These are phyloP conservation scores for Phocoena phocoena DNA, from an alignment of 2,113 vertebrate species.

Conservation along the genomic window DNA sequence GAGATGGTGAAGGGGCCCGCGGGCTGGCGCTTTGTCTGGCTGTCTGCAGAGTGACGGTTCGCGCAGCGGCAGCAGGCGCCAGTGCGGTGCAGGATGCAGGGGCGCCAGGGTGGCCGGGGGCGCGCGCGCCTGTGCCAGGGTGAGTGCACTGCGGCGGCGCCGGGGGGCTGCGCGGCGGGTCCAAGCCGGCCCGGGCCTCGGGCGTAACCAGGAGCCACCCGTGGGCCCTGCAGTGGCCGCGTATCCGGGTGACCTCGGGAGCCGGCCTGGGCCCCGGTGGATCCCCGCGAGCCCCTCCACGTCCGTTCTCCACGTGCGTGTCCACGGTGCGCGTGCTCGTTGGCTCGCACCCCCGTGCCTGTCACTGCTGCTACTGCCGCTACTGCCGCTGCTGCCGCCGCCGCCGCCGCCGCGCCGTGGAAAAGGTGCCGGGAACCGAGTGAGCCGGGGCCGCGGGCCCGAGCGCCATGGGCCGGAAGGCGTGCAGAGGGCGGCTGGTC, in stretches of 20 bases:
- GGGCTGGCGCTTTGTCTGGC: slow-evolving; percentile 73
- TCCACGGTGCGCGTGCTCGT: slow-evolving; percentile 55
- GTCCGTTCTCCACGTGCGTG: slow-evolving; percentile 72
- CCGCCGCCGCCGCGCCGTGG: slow-evolving; percentile 38
- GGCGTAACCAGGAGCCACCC: slow-evolving; percentile 59
- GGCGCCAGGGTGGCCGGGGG: slow-evolving; percentile 66
- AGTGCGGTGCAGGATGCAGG: slow-evolving; percentile 60
- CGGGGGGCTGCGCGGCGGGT: background rate
- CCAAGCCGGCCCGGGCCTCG: background rate
- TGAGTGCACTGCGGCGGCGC: slow-evolving; percentile 72
- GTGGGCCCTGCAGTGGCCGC: slow-evolving; percentile 58
- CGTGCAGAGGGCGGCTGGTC: slow-evolving; percentile 43
- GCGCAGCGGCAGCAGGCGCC: slow-evolving; percentile 43
- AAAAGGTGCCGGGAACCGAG: slow-evolving; percentile 57
- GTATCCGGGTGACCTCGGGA: slow-evolving; percentile 72
- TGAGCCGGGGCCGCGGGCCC: slow-evolving; percentile 64
- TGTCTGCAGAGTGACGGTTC: slow-evolving; percentile 65
- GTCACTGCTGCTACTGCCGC: background rate
- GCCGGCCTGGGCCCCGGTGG: slow-evolving; percentile 35
- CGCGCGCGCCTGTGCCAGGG: slow-evolving; percentile 64
- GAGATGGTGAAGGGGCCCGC: slow-evolving; percentile 64
- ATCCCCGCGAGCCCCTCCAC: slow-evolving; percentile 54
- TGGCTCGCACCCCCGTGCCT: slow-evolving; percentile 43
- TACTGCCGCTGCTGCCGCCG: background rate
- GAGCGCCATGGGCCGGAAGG: slow-evolving; percentile 73